Evolutionary conservation across 92 coral and sea anemone species (phyloP).

Genomic region (Zoanthus solanderi): DNA sequence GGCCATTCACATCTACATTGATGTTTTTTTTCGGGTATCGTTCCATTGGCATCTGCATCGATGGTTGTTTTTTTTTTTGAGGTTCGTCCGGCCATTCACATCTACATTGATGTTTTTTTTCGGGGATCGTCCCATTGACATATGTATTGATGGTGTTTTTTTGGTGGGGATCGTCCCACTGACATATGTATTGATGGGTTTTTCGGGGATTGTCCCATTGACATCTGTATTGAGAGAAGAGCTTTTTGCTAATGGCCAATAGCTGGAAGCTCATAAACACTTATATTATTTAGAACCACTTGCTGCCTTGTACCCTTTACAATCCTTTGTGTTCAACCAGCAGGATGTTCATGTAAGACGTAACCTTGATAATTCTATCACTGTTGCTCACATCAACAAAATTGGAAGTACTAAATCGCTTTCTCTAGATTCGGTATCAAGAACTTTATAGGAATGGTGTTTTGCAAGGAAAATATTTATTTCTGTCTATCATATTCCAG

Average conservation of each 20-base stretch:
- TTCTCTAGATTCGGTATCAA: constrained; percentile 21
- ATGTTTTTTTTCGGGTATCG: background rate
- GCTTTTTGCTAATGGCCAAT: constrained; percentile 53
- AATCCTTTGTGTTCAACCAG: constrained; percentile 22
- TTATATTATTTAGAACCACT: constrained; percentile 45
- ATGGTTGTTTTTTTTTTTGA: too few relatives aligned
- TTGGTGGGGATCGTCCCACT: constrained; percentile 47
- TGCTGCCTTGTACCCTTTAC: constrained; percentile 53
- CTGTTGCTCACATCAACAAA: constrained; percentile 59
- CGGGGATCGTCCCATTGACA: constrained; percentile 19
- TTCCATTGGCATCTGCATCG: too few relatives aligned
- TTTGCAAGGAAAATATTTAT: constrained; percentile 39
- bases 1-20: background rate
- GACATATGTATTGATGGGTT: constrained; percentile 11
- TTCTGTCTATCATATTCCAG: constrained; percentile 61
- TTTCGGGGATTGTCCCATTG: too few relatives aligned
- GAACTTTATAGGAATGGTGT: constrained; percentile 66
- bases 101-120: too few relatives aligned
- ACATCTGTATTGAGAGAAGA: background rate
- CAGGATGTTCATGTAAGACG: constrained; percentile 49
- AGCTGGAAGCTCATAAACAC: constrained; percentile 33
- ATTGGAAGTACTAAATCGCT: constrained; percentile 59
- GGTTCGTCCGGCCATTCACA: too few relatives aligned
- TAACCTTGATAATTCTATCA: constrained; percentile 52
- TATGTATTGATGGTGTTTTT: constrained; percentile 48